Conservation (phyloP, 2,113 vertebrate genomes). For the Cinclus mexicanus region DNA sequence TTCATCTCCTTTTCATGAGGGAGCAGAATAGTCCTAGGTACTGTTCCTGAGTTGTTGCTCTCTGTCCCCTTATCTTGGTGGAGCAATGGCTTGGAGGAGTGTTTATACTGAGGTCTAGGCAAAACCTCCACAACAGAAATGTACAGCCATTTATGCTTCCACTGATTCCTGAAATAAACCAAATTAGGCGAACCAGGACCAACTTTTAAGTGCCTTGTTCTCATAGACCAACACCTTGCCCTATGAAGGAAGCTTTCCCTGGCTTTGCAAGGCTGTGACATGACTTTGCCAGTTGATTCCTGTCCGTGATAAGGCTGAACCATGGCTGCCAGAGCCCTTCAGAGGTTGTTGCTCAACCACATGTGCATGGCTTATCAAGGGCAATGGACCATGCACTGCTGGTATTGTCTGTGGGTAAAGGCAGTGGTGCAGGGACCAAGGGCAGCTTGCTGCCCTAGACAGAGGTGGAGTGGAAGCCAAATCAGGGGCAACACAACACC, state of each 20-base stretch:
- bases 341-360: not conserved
- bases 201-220: not conserved
- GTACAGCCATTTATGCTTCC: not conserved
- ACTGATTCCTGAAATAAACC: not conserved
- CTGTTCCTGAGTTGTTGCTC: not conserved
- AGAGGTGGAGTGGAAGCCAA: not conserved
- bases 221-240: accelerated
- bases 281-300: not conserved
- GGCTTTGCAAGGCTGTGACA: not conserved
- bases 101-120: not conserved
- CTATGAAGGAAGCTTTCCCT: not conserved
- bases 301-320: not conserved
- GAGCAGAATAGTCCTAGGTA: not conserved
- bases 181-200: not conserved
- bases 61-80: not conserved
- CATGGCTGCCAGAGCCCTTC: not conserved
- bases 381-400: not conserved
- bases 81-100: not conserved
- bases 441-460: not conserved
- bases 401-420: not conserved
- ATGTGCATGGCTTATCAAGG: accelerated
- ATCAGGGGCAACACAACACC: not conserved
- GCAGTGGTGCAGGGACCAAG: not conserved
- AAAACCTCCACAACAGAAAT: not conserved
- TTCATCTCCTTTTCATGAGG: not conserved